Conservation (phyloP, 2,797 vertebrate species). For the Cynodonichthys magdalenae region DNA sequence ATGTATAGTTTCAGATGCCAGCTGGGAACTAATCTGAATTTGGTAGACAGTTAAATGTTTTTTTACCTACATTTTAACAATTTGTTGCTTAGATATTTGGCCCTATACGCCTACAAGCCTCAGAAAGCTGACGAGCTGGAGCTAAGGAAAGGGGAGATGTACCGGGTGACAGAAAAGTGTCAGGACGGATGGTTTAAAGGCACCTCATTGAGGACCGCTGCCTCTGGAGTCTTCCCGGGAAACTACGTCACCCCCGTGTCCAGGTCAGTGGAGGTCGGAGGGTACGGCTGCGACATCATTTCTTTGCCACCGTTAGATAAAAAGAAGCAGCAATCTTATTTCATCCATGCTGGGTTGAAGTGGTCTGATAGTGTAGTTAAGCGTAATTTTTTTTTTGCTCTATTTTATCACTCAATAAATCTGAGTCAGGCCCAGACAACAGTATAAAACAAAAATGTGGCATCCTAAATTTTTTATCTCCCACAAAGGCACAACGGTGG, state of each 20-base stretch:
- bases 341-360: background rate
- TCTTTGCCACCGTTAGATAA: constrained; percentile 5
- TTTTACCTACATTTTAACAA: constrained; percentile 15
- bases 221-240: constrained; percentile 95
- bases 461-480: constrained; percentile 12
- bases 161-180: constrained; percentile 98
- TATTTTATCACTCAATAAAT: no score
- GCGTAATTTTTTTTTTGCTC: background rate
- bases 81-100: constrained; percentile 88
- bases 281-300: background rate
- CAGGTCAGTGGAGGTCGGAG: constrained; percentile 60
- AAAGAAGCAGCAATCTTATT: background rate
- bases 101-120: constrained; percentile 96
- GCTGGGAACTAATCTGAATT: constrained; percentile 9
- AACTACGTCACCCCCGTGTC: constrained; percentile 98
- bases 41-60: constrained; percentile 8
- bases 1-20: constrained; percentile 9
- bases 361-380: background rate
- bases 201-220: constrained; percentile 89
- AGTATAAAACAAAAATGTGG: constrained; percentile 18
- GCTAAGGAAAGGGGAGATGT: constrained; percentile 97
- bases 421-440: background rate
- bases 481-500: no score
- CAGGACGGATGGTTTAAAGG: constrained; percentile 99
- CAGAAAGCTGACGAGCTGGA: constrained; percentile 98